Percentiles rank a stretch among this genome's conserved stretches.
These are phyloP conservation scores for Caiman crocodilus DNA, from an alignment of 2,797 vertebrate genomes.

Conservation along the genomic window DNA sequence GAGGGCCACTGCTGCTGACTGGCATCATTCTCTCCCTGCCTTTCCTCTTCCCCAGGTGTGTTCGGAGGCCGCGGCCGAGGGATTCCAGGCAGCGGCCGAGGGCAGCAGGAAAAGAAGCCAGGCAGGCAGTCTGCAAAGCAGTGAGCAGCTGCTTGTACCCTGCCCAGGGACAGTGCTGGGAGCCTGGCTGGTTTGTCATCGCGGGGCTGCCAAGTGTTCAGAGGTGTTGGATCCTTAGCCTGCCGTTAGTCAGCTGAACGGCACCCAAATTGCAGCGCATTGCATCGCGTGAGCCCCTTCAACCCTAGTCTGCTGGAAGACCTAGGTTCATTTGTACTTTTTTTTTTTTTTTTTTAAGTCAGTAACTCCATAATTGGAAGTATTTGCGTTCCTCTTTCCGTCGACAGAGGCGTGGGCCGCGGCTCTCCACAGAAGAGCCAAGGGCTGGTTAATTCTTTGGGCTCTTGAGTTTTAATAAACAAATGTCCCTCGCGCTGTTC, in stretches of 20 bases:
- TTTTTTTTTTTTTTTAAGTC: background rate
- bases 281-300: background rate
- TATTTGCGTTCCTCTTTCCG: background rate
- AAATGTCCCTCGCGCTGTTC: background rate
- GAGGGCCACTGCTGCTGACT: accelerated
- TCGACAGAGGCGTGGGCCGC: background rate
- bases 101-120: slow-evolving; percentile 92
- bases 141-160: slow-evolving; percentile 63
- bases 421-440: background rate
- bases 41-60: slow-evolving; percentile 79
- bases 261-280: background rate
- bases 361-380: slow-evolving; percentile 15
- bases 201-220: slow-evolving; percentile 33
- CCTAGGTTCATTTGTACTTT: background rate
- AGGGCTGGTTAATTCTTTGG: background rate
- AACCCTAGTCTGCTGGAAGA: background rate
- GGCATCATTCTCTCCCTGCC: background rate
- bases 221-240: background rate
- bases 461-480: slow-evolving; percentile 1
- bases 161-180: background rate
- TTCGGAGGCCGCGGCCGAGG: slow-evolving; percentile 90
- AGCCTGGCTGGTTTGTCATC: background rate
- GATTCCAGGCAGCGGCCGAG: slow-evolving; percentile 84
- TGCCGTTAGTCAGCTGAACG: background rate
- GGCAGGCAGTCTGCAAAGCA: slow-evolving; percentile 92